Percentiles rank a stretch among this genome's conserved stretches.
These are phyloP conservation scores for Drosophila pachea DNA, from an alignment of 1,140 invertebrate species.

Conservation along the genomic window DNA sequence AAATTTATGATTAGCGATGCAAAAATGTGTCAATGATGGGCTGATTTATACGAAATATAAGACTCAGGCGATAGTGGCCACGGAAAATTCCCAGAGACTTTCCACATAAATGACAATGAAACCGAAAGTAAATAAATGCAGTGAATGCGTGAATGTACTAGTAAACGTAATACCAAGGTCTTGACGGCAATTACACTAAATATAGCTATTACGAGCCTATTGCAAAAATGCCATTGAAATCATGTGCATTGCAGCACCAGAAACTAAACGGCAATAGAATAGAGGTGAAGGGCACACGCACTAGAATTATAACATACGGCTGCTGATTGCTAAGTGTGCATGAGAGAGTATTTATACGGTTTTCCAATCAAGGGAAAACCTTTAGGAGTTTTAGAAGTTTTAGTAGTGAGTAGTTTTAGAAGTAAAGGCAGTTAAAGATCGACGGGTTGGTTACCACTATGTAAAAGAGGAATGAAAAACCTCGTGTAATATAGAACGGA, in stretches of 20 bases:
- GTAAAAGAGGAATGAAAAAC: too few relatives aligned
- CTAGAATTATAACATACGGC: constrained; percentile 13
- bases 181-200: constrained; percentile 69
- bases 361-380: too few relatives aligned
- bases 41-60: constrained; percentile 49
- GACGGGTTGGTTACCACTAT: too few relatives aligned
- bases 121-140: constrained; percentile 57
- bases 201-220: constrained; percentile 75
- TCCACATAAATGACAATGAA: constrained; percentile 62
- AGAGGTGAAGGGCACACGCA: constrained; percentile 8
- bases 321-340: background rate
- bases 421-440: too few relatives aligned
- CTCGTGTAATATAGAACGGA: too few relatives aligned
- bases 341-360: constrained; percentile 10
- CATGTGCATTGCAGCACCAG: constrained; percentile 43
- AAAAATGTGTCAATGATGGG: constrained; percentile 66
- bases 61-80: background rate
- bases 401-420: too few relatives aligned
- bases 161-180: constrained; percentile 58
- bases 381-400: too few relatives aligned
- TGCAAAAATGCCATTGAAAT: constrained; percentile 76
- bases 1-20: constrained; percentile 37
- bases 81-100: constrained; percentile 29
- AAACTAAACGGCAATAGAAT: background rate
- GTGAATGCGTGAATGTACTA: constrained; percentile 24